Percentiles rank a stretch among this genome's conserved stretches.
These are phyloP conservation scores for Macrotus californicus DNA, from an alignment of 2,113 vertebrate genomes.

Conservation along the genomic window DNA sequence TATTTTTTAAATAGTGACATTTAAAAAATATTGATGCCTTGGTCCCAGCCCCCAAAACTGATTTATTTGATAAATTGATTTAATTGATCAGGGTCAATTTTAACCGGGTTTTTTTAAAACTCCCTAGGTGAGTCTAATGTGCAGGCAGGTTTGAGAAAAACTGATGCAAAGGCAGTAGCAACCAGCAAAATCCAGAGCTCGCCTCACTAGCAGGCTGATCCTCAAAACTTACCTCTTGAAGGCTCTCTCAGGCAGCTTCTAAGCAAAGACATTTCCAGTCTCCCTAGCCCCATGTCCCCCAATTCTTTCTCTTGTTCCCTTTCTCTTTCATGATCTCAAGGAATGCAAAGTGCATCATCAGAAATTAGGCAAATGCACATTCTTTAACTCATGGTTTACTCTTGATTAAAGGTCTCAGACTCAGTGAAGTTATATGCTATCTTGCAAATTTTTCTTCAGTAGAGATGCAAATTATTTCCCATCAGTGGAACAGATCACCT, in stretches of 20 bases:
- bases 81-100: not conserved
- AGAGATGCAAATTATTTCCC: not conserved
- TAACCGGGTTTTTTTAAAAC: not conserved
- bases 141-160: not conserved
- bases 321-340: not conserved
- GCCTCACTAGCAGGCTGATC: not conserved
- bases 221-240: not conserved
- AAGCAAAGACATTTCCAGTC: not conserved
- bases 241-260: not conserved
- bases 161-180: not conserved
- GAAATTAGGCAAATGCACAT: not conserved
- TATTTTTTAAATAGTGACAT: not conserved
- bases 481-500: not conserved
- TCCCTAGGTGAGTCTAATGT: not conserved
- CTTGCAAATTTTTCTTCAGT: not conserved
- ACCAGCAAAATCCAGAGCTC: not conserved
- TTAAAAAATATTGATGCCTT: not conserved
- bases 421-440: not conserved
- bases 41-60: not conserved
- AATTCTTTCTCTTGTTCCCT: not conserved
- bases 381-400: not conserved
- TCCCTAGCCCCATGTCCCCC: fast-evolving
- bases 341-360: not conserved
- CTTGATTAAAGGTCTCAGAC: not conserved
- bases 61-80: not conserved